Evolutionary conservation across 1,140 invertebrate genomes (phyloP).

Genomic region (Drosophila ficusphila): DNA sequence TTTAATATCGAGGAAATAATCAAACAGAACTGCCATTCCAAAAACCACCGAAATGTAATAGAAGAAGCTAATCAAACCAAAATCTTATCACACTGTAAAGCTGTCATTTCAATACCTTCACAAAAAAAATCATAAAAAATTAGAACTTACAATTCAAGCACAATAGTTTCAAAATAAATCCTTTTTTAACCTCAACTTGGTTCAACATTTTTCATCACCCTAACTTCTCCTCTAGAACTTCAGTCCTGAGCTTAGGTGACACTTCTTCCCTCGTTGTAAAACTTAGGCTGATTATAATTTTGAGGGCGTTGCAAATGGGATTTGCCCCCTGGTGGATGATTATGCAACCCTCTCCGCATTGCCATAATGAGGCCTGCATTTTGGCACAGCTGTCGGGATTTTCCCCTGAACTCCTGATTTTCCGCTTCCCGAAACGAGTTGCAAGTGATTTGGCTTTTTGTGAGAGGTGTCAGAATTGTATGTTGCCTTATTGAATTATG

Average conservation of each 20-base stretch:
- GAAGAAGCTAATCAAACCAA: no score
- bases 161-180: background rate
- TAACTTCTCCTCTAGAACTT: no score
- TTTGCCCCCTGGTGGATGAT: conserved; percentile 27
- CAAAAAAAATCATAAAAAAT: background rate
- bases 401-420: conserved; percentile 21
- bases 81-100: no score
- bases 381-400: conserved; percentile 67
- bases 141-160: background rate
- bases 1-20: background rate
- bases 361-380: conserved; percentile 58
- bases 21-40: no score
- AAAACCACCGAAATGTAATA: no score
- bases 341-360: conserved; percentile 51
- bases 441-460: conserved; percentile 43
- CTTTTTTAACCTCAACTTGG: no score
- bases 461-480: conserved; percentile 65
- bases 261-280: background rate
- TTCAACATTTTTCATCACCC: no score
- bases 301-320: conserved; percentile 43
- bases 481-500: conserved; percentile 79
- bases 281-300: conserved; percentile 51
- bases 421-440: conserved; percentile 22
- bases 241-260: background rate
- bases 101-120: no score